Conservation (phyloP, 2,888 invertebrate genomes). For the Thecocarcelia acutangulata region DNA sequence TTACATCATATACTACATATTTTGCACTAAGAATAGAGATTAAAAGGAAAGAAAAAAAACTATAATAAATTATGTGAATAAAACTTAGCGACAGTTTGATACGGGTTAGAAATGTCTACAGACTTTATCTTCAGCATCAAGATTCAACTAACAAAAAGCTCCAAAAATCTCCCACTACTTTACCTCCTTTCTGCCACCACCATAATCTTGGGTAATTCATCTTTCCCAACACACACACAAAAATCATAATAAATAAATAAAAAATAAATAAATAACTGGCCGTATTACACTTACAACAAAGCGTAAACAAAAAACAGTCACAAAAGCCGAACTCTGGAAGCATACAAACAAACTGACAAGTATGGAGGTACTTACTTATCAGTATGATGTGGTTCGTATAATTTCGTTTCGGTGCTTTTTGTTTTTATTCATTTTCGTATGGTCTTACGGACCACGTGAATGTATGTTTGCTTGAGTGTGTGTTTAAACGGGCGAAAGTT, state of each 20-base stretch:
- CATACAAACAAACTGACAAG: conserved; percentile 1
- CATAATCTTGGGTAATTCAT: conserved; percentile 76
- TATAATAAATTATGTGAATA: conserved; percentile 66
- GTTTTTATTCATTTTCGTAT: conserved; percentile 4
- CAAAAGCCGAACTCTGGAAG: conserved; percentile 66
- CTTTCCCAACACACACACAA: conserved; percentile 76
- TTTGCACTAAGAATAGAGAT: conserved; percentile 2
- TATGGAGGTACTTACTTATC: conserved; percentile 24
- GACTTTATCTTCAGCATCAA: conserved; percentile 49
- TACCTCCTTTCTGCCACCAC: neutral
- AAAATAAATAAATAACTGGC: conserved; percentile 74
- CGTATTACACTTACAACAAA: conserved; percentile 70
- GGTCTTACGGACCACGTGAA: conserved; percentile 1
- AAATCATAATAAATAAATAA: conserved; percentile 10
- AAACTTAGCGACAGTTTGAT: conserved; percentile 69
- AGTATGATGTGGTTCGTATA: conserved; percentile 49
- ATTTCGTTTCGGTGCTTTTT: conserved; percentile 42
- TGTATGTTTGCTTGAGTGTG: neutral
- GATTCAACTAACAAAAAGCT: conserved; percentile 39
- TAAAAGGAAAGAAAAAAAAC: conserved; percentile 2
- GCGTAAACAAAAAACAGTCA: conserved; percentile 68
- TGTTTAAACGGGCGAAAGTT: conserved; percentile 34
- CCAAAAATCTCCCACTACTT: conserved; percentile 5
- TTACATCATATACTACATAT: conserved; percentile 6
- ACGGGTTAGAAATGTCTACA: conserved; percentile 67